A percentile compares a stretch with the other conserved stretches of the same genome.
Evolutionary conservation across 2,113 vertebrate genomes (phyloP).

Genomic region (Menura novaehollandiae): DNA sequence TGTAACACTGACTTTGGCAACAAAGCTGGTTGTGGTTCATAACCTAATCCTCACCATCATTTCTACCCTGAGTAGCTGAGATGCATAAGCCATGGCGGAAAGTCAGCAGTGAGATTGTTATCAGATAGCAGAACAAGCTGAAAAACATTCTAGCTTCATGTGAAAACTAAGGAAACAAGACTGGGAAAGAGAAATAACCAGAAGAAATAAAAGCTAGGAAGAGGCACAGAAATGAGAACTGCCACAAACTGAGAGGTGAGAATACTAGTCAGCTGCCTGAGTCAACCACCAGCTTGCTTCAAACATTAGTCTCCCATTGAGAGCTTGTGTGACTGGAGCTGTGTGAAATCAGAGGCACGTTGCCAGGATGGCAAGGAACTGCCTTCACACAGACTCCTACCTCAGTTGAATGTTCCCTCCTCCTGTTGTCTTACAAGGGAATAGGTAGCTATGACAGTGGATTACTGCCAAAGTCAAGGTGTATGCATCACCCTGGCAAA

Average conservation of each 20-base stretch:
- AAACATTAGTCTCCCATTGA: neutral
- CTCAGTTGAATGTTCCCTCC: neutral
- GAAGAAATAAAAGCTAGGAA: neutral
- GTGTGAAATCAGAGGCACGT: neutral
- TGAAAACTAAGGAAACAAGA: neutral
- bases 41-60: neutral
- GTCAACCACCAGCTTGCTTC: slow-evolving; percentile 21
- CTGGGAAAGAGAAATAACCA: neutral
- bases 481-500: slow-evolving; percentile 1
- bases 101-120: neutral
- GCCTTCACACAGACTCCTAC: neutral
- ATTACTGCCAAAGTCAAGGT: slow-evolving; percentile 30
- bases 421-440: neutral
- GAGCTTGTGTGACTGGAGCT: neutral
- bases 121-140: neutral
- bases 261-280: neutral
- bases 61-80: neutral
- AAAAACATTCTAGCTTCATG: neutral
- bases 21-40: neutral
- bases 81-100: neutral
- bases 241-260: neutral
- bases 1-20: neutral
- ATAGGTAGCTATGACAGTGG: neutral
- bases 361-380: neutral
- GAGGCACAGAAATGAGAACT: neutral